Conservation (phyloP, 2,888 invertebrate genomes). For the Caradrina clavipalpis region DNA sequence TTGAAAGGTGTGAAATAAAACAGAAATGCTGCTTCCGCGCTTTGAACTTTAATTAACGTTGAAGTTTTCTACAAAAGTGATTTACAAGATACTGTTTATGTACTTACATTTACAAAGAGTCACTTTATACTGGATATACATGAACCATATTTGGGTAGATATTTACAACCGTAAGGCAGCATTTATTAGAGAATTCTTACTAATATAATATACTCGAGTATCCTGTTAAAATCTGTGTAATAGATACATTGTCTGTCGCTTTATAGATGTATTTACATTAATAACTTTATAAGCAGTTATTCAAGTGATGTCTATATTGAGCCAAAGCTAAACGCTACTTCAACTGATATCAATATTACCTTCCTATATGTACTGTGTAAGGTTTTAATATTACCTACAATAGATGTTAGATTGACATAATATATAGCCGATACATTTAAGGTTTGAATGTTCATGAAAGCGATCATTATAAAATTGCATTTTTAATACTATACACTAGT, state of each 20-base stretch:
- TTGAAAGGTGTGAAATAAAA: slow-evolving; percentile 30
- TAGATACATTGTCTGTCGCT: slow-evolving; percentile 65
- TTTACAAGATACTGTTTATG: slow-evolving; percentile 58
- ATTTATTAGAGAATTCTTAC: slow-evolving; percentile 58
- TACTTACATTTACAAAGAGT: slow-evolving; percentile 60
- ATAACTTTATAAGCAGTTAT: slow-evolving; percentile 57
- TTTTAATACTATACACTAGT: slow-evolving; percentile 70
- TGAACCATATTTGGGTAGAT: slow-evolving; percentile 55
- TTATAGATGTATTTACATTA: slow-evolving; percentile 66
- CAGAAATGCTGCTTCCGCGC: slow-evolving; percentile 67
- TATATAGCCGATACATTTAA: slow-evolving; percentile 70
- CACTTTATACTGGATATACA: slow-evolving; percentile 63
- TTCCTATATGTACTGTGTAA: slow-evolving; percentile 68
- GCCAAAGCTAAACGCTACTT: slow-evolving; percentile 81
- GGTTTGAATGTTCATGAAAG: slow-evolving; percentile 69
- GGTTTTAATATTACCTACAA: slow-evolving; percentile 68
- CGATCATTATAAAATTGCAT: slow-evolving; percentile 66
- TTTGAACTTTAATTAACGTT: slow-evolving; percentile 40
- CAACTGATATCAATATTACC: slow-evolving; percentile 71
- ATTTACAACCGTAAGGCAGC: slow-evolving; percentile 63
- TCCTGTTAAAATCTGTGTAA: slow-evolving; percentile 53
- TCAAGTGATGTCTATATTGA: slow-evolving; percentile 73
- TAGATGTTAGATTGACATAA: slow-evolving; percentile 62
- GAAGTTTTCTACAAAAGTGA: slow-evolving; percentile 46
- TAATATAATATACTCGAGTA: slow-evolving; percentile 51